Evolutionary conservation across 2,888 invertebrate species (phyloP).

Genomic region (Napeogenes sylphis): DNA sequence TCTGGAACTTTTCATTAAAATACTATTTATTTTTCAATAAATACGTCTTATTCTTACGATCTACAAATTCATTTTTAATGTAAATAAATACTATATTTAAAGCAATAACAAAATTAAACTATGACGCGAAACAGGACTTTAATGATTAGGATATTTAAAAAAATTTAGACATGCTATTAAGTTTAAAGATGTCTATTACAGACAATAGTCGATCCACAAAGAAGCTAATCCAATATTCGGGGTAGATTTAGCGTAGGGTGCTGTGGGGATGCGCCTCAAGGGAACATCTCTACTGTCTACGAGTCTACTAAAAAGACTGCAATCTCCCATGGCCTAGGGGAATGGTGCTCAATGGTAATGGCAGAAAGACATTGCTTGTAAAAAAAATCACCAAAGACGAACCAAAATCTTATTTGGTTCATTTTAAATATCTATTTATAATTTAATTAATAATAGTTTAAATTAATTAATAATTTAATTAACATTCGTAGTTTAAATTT

Average conservation of each 20-base stretch:
- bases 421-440: background rate
- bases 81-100: too few species aligned
- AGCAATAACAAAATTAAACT: background rate
- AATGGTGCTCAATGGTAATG: slow-evolving; percentile 50
- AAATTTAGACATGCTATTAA: slow-evolving; percentile 4
- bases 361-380: slow-evolving; percentile 66
- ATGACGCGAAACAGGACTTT: background rate
- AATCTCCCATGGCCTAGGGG: slow-evolving; percentile 46
- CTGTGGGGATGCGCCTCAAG: slow-evolving; percentile 56
- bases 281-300: slow-evolving; percentile 62
- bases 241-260: slow-evolving; percentile 44
- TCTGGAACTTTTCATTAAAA: too few species aligned
- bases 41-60: too few species aligned
- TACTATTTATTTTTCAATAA: too few species aligned
- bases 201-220: slow-evolving; percentile 52
- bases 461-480: too few species aligned
- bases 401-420: slow-evolving; percentile 41
- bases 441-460: too few species aligned
- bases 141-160: background rate
- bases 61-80: too few species aligned
- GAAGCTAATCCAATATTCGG: slow-evolving; percentile 66
- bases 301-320: slow-evolving; percentile 75
- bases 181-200: slow-evolving; percentile 31
- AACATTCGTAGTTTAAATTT: too few species aligned
- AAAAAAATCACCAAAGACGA: slow-evolving; percentile 64